These are phyloP conservation scores for Zeugodacus cucurbitae DNA, from an alignment of 1,140 invertebrate genomes.

Conservation along the genomic window DNA sequence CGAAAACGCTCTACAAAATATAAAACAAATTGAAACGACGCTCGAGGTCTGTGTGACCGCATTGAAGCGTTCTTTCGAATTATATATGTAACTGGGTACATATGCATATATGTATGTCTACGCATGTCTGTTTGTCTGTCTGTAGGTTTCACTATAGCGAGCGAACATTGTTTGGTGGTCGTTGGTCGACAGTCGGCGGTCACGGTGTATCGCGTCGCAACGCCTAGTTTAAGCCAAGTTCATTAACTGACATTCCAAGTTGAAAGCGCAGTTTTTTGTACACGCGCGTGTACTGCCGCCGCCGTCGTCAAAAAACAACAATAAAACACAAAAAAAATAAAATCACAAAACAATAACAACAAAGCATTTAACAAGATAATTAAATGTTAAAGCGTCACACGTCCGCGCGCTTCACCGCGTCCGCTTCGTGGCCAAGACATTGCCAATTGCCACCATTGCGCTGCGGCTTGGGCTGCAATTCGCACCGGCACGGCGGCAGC, in stretches of 20 bases:
- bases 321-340: not conserved
- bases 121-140: no score
- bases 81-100: not conserved
- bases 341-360: not conserved
- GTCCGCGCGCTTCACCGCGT: not conserved
- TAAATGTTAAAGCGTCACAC: slow-evolving; percentile 17
- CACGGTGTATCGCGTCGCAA: slow-evolving; percentile 3
- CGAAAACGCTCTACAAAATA: slow-evolving; percentile 12
- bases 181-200: not conserved
- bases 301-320: not conserved
- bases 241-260: slow-evolving; percentile 34
- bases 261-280: not conserved
- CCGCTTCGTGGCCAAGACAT: not conserved
- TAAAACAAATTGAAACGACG: not conserved
- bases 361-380: slow-evolving; percentile 13
- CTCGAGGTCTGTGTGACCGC: slow-evolving; percentile 8
- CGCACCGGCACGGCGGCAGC: not conserved
- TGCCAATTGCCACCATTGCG: not conserved
- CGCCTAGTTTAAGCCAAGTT: slow-evolving; percentile 32
- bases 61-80: slow-evolving; percentile 38
- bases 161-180: not conserved
- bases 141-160: not conserved
- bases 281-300: not conserved
- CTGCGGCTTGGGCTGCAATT: not conserved
- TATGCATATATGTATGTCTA: no score